Percentiles rank a stretch among this genome's conserved stretches.
Conservation (phyloP, 1,140 invertebrate genomes). For the Drosophila prosaltans region DNA sequence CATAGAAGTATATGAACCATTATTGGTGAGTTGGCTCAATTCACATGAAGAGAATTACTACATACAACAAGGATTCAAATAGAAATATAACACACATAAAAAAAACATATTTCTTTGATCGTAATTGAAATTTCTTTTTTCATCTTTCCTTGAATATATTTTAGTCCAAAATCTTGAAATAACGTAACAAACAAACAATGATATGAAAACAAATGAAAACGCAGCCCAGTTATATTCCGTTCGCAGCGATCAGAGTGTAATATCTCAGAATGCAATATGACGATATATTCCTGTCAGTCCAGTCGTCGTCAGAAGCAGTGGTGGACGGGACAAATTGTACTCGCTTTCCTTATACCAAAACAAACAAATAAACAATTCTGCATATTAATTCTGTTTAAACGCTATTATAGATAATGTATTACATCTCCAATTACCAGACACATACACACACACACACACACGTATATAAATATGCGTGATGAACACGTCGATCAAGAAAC, state of each 20-base stretch:
- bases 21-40: neutral
- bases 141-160: neutral
- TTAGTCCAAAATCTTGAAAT: neutral
- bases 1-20: constrained; percentile 4
- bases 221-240: constrained; percentile 21
- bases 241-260: neutral
- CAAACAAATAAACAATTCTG: constrained; percentile 36
- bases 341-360: constrained; percentile 40
- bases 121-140: neutral
- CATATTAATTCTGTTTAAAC: constrained; percentile 36
- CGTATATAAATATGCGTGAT: neutral
- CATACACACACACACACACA: neutral
- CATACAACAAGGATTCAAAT: too few relatives aligned
- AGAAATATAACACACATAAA: too few relatives aligned
- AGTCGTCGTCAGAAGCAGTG: neutral
- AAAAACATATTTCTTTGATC: neutral
- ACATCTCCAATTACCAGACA: neutral
- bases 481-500: constrained; percentile 18
- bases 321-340: constrained; percentile 13
- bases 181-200: neutral
- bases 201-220: constrained; percentile 12
- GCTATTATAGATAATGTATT: constrained; percentile 20
- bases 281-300: neutral
- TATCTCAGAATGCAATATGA: neutral
- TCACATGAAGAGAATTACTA: too few relatives aligned